Base-by-base conservation (phyloP, 2,888 invertebrate species). In the Cyaniris semiargus region DNA sequence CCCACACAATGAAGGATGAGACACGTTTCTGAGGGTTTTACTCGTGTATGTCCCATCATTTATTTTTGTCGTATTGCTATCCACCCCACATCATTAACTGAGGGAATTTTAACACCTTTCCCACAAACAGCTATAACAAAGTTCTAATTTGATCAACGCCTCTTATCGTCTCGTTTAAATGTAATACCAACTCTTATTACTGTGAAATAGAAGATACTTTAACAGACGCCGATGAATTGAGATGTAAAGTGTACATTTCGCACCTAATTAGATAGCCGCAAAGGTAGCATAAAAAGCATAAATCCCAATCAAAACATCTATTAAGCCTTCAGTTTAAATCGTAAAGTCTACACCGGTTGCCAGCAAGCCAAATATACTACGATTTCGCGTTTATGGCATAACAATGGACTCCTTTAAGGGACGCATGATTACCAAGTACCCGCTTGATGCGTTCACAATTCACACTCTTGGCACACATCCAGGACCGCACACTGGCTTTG, bases 391-490 rank as follows among this genome's bases (percentile, higher is more conserved):
- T 72, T 58, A 76, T 38, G 72, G 77, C 66, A 72, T 27, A 71
- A 72, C 77, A 77, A 77, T 72, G 44, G 48, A 56, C 23, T 77
- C 60, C 70, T 75, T 76, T 78, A 77, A 79, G 78, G 78, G 78
- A 76, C 66, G 78, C 78, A 80, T 78, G 80, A 77, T 79, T 79
- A 76, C 81, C 81, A 82, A 82, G 79, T 80, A 80, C 79, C 77
- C 78, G 79, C 78, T 81, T 80, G 80, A 82, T 80, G 82, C 79
- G 80, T 79, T 80, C 82, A 79, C 78, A 78, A 53, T 53, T 53
- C 80, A 79, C 79, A 81, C 82, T 80, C 84, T 88, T 90, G 90
- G 90, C 90, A 85, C 81, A 81, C 79, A 81, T 89, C 89, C 90
- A 90, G 82, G 84, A 79, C 81, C 81, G 80, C 82, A 82, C 83